Base-by-base conservation (phyloP, 2,888 invertebrate genomes). In the Callosobruchus maculatus region DNA sequence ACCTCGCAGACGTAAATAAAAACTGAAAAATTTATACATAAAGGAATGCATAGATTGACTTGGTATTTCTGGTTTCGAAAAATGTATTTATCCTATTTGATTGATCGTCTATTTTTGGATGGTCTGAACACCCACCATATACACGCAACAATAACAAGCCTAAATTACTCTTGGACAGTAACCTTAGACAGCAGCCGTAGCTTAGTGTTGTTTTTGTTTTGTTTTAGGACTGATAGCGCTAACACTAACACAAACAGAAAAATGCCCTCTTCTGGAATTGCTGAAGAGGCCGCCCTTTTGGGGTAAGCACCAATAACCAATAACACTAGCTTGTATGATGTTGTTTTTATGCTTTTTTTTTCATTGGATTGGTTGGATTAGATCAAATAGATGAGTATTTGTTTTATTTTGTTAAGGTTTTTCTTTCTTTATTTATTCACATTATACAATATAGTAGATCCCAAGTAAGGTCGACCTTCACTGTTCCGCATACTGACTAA, bases 231-330 rank as follows among this genome's bases (percentile, higher is more conserved):
- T 81, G 85, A 86, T 83, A 84, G 84, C 82, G 83, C 83, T 81
- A 83, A 84, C 78, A 80, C 84, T 81, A 86, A 85, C 83, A 85
- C 85, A 82, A 86, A 85, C 76, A 86, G 84, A 82, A 92, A 89
- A 88, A 94, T 94, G 94, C 93, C 93, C 82, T 88, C 92, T 80
- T 90, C 91, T 79, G 87, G 87, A 83, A 91, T 90, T 83, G 93
- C 94, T 87, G 96, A 96, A 90, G 95, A 95, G 90, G 93, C 95
- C 82, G 94, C 95, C 86, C 92, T 96, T 78, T 90, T 96, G 87
- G 94, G 95, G 95, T 96, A 92, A 95, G 95, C 87, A 77, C 80
- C 75, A 75, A 9, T 13, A 68, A 77, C 80, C 75, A 75, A 9
- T 13, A 68, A 80, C 78, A 75, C 73, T 74, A 70, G 77, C 75